Conservation (phyloP, 2,888 invertebrate genomes). For the Xestobium rufovillosum region DNA sequence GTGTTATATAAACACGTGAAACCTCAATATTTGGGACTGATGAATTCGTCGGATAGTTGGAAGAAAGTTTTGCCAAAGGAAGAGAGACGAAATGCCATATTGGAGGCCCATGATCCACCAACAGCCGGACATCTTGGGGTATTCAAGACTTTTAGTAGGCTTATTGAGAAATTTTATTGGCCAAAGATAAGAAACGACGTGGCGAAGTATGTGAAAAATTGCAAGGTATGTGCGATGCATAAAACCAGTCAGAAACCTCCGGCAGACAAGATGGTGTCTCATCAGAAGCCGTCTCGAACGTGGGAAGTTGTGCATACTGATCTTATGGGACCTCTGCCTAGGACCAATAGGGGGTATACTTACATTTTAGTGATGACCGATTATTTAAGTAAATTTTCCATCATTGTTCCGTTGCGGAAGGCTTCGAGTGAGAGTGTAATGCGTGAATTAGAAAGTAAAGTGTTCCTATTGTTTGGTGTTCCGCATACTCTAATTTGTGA, state of each 20-base stretch:
- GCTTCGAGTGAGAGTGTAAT: conserved; percentile 9
- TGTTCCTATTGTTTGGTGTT: conserved; percentile 9
- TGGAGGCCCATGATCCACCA: conserved; percentile 24
- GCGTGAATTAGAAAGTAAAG: conserved; percentile 12
- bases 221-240: conserved; percentile 21
- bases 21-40: too few relatives aligned
- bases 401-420: conserved; percentile 12
- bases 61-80: conserved; percentile 20
- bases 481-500: conserved; percentile 19
- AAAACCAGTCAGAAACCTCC: conserved; percentile 23
- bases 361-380: conserved; percentile 21
- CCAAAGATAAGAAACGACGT: conserved; percentile 26
- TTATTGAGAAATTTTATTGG: too few relatives aligned
- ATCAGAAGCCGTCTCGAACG: conserved; percentile 14
- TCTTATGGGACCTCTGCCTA: conserved; percentile 23
- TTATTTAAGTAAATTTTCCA: too few relatives aligned
- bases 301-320: conserved; percentile 22
- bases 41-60: too few relatives aligned
- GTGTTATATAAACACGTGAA: too few relatives aligned
- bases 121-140: conserved; percentile 27
- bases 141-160: conserved; percentile 21
- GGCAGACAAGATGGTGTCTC: conserved; percentile 23
- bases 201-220: conserved; percentile 21
- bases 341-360: conserved; percentile 11
- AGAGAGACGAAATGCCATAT: conserved; percentile 13